These are phyloP conservation scores for Dromas ardeola DNA, from an alignment of 2,113 vertebrate genomes.

Conservation along the genomic window DNA sequence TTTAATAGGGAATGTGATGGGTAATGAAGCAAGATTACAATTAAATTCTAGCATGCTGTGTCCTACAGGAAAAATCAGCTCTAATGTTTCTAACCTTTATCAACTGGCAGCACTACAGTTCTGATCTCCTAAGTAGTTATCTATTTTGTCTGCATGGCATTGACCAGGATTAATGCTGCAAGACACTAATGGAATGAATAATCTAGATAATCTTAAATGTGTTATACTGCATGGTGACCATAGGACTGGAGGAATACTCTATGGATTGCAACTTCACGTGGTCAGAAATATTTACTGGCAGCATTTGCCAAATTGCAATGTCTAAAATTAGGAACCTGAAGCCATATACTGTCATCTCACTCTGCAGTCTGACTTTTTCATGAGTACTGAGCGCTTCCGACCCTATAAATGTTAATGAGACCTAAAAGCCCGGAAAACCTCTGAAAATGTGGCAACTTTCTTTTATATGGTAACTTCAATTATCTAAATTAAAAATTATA, in stretches of 20 bases:
- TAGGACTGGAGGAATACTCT: background rate
- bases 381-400: background rate
- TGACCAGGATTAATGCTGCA: slow-evolving; percentile 5
- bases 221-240: background rate
- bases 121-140: background rate
- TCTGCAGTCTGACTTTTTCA: background rate
- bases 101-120: background rate
- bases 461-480: background rate
- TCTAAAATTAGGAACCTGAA: background rate
- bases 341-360: background rate
- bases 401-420: background rate
- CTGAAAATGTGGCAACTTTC: background rate
- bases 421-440: background rate
- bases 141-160: background rate
- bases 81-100: slow-evolving; percentile 47
- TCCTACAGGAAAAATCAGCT: slow-evolving; percentile 61
- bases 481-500: background rate
- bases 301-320: background rate
- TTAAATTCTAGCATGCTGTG: slow-evolving; percentile 62
- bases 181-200: background rate
- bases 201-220: background rate
- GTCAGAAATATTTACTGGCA: background rate
- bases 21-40: slow-evolving; percentile 63
- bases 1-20: slow-evolving; percentile 53
- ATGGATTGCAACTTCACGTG: background rate